Conservation (phyloP, 92 coral and sea anemone species). For the Phenganax subtilis region DNA sequence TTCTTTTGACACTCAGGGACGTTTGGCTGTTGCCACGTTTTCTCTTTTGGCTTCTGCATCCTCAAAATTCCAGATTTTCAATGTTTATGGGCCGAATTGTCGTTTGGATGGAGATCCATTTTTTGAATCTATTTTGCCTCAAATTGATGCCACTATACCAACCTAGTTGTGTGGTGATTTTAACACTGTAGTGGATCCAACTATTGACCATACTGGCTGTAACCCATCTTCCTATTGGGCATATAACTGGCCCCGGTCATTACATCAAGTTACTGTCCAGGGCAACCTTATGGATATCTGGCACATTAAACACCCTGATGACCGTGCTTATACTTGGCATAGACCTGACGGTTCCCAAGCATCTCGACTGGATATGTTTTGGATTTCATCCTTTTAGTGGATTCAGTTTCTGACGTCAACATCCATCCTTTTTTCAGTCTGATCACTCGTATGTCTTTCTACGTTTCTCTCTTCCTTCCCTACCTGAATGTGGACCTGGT, state of each 20-base stretch:
- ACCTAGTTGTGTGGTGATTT: not conserved
- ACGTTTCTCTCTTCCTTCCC: not conserved
- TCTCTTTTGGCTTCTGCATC: not conserved
- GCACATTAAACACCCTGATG: not conserved
- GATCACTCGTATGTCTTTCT: conserved; percentile 16
- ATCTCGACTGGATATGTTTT: conserved; percentile 15
- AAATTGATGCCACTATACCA: not conserved
- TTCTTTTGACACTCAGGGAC: not conserved
- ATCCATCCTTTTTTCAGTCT: conserved; percentile 6
- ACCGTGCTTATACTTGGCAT: not conserved
- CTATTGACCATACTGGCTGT: conserved; percentile 1
- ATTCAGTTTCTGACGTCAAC: not conserved
- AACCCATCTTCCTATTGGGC: conserved; percentile 15
- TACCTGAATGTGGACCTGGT: not conserved
- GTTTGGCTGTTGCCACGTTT: not conserved
- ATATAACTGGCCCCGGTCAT: conserved; percentile 5
- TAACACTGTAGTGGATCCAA: not conserved
- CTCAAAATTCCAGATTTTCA: not conserved
- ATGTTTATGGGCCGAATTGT: not conserved
- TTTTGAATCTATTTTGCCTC: not conserved
- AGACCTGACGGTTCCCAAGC: not conserved
- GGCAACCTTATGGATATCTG: not conserved
- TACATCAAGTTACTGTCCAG: not conserved
- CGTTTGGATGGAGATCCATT: not conserved
- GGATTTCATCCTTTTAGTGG: not conserved